Evolutionary conservation across 2,888 invertebrate species (phyloP).

Genomic region (Diarsia dahlii): DNA sequence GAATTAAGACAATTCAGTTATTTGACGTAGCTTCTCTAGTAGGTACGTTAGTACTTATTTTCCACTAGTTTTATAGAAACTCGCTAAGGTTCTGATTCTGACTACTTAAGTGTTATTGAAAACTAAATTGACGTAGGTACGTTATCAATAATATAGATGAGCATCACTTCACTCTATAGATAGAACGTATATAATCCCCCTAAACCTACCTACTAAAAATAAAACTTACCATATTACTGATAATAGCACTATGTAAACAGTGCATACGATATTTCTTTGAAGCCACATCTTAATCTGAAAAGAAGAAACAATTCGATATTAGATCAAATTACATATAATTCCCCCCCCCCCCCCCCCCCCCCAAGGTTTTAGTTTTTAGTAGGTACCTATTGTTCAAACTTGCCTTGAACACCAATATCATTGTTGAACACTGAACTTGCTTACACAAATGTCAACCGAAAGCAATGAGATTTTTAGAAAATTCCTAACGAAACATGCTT

Average conservation of each 20-base stretch:
- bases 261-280: constrained; percentile 65
- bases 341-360: too few species aligned
- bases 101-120: too few species aligned
- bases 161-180: not conserved
- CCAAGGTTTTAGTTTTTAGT: too few species aligned
- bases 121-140: not conserved
- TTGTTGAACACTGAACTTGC: too few species aligned
- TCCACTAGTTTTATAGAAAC: not conserved
- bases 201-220: too few species aligned
- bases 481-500: constrained; percentile 26
- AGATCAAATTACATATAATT: too few species aligned
- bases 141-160: not conserved
- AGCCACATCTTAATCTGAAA: constrained; percentile 78
- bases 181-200: too few species aligned
- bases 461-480: constrained; percentile 40
- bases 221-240: constrained; percentile 69
- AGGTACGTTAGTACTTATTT: too few species aligned
- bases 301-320: constrained; percentile 53
- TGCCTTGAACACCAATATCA: too few species aligned
- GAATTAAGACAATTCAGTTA: too few species aligned
- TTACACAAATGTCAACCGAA: constrained; percentile 16
- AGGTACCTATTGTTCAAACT: not conserved
- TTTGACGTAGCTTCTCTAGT: too few species aligned
- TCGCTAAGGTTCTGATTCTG: too few species aligned
- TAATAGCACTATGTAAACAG: constrained; percentile 65